Base-by-base conservation (phyloP, 1,140 invertebrate genomes). In the Scaptomyza montana region DNA sequence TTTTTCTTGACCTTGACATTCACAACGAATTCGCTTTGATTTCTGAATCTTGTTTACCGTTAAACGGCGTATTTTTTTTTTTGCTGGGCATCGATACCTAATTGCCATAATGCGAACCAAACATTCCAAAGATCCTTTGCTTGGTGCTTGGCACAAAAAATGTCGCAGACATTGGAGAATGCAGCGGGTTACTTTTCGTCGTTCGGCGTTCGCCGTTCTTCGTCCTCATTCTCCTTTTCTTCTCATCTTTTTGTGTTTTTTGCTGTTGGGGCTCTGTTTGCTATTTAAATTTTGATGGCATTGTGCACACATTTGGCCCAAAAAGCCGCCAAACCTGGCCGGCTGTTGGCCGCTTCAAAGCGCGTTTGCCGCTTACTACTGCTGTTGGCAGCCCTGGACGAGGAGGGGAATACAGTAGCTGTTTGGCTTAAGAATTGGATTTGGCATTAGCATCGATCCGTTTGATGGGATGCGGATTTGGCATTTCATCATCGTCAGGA, bases 231-330 rank as follows among this genome's bases (percentile, higher is more conserved):
- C 8, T 51, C 5, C 16, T n/a, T 56, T 16, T 46, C 51, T 9
- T 25, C 41, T 21, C 12, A 0, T 25, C 19, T 12, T 6, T 6
- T 16, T 16, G 16, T 16, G 16, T 16, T 16, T 16, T 4, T 16
- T 6, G 12, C 59, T 53, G 28, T 68, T 59, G 7, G 21, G 16
- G 59, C 5, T 47, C 6, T 19, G 19, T 77, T 78, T 78, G 70
- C 85, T 89, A 89, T 89, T 89, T 89, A 89, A 89, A 89, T 89
- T 89, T 89, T 78, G 84, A 89, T 89, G 84, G 85, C 84, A 89
- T 89, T 89, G 84, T 89, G 85, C 84, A 80, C 80, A 85, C 53
- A 66, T 66, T 54, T 51, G 30, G 30, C 43, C 71, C 57, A 64
- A 67, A 67, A 63, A 39, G 66, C 51, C 36, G 59, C 60, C 60